Evolutionary conservation across 2,888 invertebrate genomes (phyloP).

Genomic region (Coelopa pilipes): DNA sequence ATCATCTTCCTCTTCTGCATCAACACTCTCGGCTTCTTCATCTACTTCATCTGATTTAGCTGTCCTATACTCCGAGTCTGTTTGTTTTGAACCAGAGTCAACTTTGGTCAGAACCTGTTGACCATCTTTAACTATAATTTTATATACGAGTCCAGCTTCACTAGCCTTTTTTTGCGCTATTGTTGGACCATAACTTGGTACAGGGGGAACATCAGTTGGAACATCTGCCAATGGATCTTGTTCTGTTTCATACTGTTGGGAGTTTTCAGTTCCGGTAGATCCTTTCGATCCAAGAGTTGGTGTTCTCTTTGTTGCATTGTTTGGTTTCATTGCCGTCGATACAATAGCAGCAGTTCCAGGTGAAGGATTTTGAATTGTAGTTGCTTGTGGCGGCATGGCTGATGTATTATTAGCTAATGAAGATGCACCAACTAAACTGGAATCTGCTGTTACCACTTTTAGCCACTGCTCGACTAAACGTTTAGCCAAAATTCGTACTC

Average conservation of each 20-base stretch:
- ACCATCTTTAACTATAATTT: conserved; percentile 78
- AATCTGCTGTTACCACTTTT: conserved; percentile 85
- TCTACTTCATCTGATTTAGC: conserved; percentile 33
- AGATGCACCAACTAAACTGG: conserved; percentile 53
- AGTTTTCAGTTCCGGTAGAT: conserved; percentile 1
- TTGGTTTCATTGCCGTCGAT: conserved; percentile 38
- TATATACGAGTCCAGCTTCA: conserved; percentile 68
- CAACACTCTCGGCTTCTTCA: conserved; percentile 41
- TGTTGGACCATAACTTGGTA: conserved; percentile 44
- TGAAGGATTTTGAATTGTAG: conserved; percentile 35
- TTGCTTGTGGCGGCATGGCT: conserved; percentile 41
- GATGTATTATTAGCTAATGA: conserved; percentile 35
- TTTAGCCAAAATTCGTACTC: conserved; percentile 80
- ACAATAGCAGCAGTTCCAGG: conserved; percentile 27
- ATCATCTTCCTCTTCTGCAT: conserved; percentile 35
- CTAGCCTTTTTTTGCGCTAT: conserved; percentile 59
- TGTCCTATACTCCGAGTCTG: conserved; percentile 21
- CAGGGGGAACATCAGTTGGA: conserved; percentile 38
- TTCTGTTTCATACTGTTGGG: conserved; percentile 32
- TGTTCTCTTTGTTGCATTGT: conserved; percentile 8
- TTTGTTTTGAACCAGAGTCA: conserved; percentile 35
- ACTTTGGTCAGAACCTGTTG: conserved; percentile 73
- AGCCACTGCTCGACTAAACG: conserved; percentile 91
- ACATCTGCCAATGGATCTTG: conserved; percentile 49
- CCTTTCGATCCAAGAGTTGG: conserved; percentile 26